phyloP scores from a whole-genome alignment of 2,888 invertebrate genomes.

The Papilio protenor region DNA sequence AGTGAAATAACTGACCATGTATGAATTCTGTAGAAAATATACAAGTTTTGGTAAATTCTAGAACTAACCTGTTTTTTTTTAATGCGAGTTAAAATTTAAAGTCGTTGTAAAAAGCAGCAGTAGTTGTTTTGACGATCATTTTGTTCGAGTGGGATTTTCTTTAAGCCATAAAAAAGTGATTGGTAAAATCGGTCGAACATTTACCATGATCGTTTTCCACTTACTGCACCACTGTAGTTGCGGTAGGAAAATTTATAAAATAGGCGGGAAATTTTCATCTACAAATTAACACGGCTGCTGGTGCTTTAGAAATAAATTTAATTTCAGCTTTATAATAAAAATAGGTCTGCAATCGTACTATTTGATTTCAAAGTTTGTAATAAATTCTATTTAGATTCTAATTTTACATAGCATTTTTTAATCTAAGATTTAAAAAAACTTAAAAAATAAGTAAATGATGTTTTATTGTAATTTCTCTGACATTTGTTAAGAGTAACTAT shows the following conservation, averaged over 20 bases:
- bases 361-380: too few relatives aligned
- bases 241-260: slow-evolving; percentile 69
- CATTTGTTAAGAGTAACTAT: neutral
- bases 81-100: too few relatives aligned
- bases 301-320: slow-evolving; percentile 15
- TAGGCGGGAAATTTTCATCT: slow-evolving; percentile 39
- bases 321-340: neutral
- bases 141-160: slow-evolving; percentile 67
- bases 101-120: neutral
- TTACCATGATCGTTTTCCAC: slow-evolving; percentile 72
- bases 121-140: neutral
- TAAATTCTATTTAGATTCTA: too few relatives aligned
- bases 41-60: too few relatives aligned
- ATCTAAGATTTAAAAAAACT: too few relatives aligned
- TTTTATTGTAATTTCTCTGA: neutral
- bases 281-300: slow-evolving; percentile 1
- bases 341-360: too few relatives aligned
- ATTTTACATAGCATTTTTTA: too few relatives aligned
- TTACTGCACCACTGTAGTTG: slow-evolving; percentile 51
- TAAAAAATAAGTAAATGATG: too few relatives aligned
- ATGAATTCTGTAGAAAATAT: too few relatives aligned
- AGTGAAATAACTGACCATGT: too few relatives aligned
- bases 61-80: too few relatives aligned
- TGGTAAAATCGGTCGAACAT: slow-evolving; percentile 75
- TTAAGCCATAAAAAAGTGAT: slow-evolving; percentile 65